phyloP scores from a whole-genome alignment of 2,113 vertebrate species.

The Saccopteryx bilineata region DNA sequence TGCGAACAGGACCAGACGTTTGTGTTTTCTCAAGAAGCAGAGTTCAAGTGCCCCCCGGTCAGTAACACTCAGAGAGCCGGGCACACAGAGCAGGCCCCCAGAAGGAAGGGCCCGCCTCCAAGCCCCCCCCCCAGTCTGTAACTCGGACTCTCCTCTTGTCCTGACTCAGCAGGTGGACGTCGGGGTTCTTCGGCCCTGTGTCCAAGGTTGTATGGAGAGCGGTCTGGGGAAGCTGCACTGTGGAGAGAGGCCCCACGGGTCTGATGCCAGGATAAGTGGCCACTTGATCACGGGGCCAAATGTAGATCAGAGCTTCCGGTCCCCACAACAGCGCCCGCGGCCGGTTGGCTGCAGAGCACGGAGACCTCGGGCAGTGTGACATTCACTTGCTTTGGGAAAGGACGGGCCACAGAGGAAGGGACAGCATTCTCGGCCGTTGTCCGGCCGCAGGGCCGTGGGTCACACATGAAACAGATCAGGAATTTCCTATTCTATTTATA shows the following conservation, averaged over 20 bases:
- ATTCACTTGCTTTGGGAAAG: constrained; percentile 56
- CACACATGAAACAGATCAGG: constrained; percentile 80
- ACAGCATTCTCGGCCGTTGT: background rate
- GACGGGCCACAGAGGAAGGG: constrained; percentile 52
- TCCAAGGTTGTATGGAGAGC: rapidly evolving
- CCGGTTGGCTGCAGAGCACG: background rate
- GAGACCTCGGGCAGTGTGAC: constrained; percentile 41
- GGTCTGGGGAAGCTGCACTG: rapidly evolving
- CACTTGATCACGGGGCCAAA: background rate
- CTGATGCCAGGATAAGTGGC: background rate
- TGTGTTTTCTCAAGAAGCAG: background rate
- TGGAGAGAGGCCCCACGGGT: background rate
- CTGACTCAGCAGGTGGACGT: rapidly evolving
- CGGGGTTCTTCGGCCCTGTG: rapidly evolving
- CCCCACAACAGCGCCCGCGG: background rate
- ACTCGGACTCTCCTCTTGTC: background rate
- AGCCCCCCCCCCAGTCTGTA: rapidly evolving
- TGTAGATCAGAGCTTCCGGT: constrained; percentile 2
- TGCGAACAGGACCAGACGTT: background rate
- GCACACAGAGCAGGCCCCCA: rapidly evolving
- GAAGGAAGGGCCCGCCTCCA: rapidly evolving
- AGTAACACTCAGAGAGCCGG: rapidly evolving
- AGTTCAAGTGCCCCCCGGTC: rapidly evolving
- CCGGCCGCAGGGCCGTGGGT: constrained; percentile 16
- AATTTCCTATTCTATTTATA: constrained; percentile 79